Evolutionary conservation across 2,113 vertebrate species (phyloP), one percentile per base, ranked within the genome.

Genomic region (Muntiacus reevesi): DNA sequence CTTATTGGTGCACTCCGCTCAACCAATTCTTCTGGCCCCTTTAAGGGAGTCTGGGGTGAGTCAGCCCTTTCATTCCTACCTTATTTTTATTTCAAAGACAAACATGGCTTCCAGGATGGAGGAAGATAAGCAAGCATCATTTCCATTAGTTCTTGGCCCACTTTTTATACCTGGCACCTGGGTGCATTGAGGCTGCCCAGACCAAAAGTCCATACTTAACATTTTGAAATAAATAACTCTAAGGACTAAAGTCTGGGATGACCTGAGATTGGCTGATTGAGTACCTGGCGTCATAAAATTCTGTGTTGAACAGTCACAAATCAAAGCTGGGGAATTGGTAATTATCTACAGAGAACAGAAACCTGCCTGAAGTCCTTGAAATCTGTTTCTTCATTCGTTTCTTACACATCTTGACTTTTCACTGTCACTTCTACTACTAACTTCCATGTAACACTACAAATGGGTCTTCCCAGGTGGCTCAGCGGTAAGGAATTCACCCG

Each of bases 41-140:
- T 25, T 64, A 47, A 76, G 60, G 21, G 25, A 89, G n/a, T 10
- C 87, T 71, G 57, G 45, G 36, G 5, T 3, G 0, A 83, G 81
- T 25, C 21, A 30, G 60, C 14, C 28, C 12, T 89, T 97, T 86
- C 36, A n/a, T 5, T 90, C 79, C 52, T 33, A 28, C 33, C 71
- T 91, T 43, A 30, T 74, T 91, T 95, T 95, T 12, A 57, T 89
- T 93, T 96, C 54, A 95, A 93, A 96, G 60, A 87, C 50, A 95
- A 96, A 91, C 19, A 28, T n/a, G 74, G n/a, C 59, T 57, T 96
- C 43, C 25, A 15, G 30, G n/a, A 59, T 40, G 45, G n/a, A 91
- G 76, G 60, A 89, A n/a, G 79, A 23, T 19, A 89, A 79, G 40
- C 13, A 16, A 59, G 59, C 4, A 82, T 12, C 45, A 36, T 50